Conservation (phyloP, 2,797 vertebrate genomes). For the Catostomus latipinnis region DNA sequence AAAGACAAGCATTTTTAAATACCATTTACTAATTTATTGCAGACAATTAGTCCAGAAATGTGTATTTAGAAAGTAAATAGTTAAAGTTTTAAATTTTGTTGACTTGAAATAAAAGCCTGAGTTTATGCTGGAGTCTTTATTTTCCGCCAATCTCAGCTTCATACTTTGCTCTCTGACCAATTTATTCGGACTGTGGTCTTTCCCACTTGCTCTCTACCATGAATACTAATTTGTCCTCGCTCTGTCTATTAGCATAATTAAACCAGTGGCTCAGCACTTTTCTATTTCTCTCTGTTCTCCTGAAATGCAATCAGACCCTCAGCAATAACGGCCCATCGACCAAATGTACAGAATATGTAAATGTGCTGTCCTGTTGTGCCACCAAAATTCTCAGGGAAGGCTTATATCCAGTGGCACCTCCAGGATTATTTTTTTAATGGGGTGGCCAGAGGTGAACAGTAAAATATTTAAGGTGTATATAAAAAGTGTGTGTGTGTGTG, state of each 20-base stretch:
- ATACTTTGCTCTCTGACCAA: background rate
- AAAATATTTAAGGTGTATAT: too few species aligned
- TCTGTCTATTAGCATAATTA: constrained; percentile 24
- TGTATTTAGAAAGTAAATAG: too few species aligned
- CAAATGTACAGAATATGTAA: constrained; percentile 57
- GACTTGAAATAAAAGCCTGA: background rate
- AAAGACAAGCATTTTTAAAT: too few species aligned
- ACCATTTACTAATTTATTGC: too few species aligned
- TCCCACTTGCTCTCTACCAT: constrained; percentile 10
- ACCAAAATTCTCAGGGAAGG: background rate
- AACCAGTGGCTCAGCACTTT: constrained; percentile 55
- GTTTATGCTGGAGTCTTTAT: background rate
- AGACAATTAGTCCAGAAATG: too few species aligned
- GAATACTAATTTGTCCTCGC: constrained; percentile 40
- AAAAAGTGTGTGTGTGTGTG: too few species aligned
- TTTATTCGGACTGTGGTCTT: constrained; percentile 20
- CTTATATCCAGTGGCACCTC: background rate
- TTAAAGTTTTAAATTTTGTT: background rate
- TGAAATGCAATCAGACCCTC: constrained; percentile 15
- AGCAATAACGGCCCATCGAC: constrained; percentile 50
- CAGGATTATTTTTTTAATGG: too few species aligned
- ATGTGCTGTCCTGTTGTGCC: background rate
- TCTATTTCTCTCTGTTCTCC: constrained; percentile 34
- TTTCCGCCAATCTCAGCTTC: background rate
- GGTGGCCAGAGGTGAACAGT: too few species aligned